Conservation (phyloP, 2,113 vertebrate species). For the Labrus mixtus region DNA sequence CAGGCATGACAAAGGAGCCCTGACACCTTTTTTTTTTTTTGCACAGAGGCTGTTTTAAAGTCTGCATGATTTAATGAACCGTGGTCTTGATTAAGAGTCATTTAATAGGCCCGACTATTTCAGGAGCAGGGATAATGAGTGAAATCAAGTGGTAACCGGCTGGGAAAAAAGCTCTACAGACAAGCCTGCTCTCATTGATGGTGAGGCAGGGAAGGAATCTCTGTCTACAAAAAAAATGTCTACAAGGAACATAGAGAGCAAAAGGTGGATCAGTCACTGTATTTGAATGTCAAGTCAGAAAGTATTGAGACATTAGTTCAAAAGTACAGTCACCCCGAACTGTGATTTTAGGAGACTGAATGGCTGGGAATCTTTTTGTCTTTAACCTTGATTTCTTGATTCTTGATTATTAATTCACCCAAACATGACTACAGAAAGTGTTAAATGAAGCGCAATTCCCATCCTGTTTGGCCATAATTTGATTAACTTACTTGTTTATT, state of each 20-base stretch:
- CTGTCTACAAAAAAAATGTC: not conserved
- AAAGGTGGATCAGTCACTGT: not conserved
- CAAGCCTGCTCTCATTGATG: conserved; percentile 20
- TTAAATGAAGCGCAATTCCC: no score
- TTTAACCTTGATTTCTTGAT: not conserved
- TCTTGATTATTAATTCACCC: not conserved
- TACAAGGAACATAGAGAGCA: not conserved
- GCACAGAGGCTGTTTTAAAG: conserved; percentile 45
- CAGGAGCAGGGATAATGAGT: conserved; percentile 75
- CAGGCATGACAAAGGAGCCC: conserved; percentile 30
- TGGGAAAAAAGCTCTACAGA: conserved; percentile 62
- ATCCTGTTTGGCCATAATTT: no score
- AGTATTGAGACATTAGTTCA: not conserved
- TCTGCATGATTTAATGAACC: conserved; percentile 70
- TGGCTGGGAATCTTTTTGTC: not conserved
- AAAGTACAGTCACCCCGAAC: not conserved
- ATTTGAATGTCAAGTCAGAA: not conserved
- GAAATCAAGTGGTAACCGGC: conserved; percentile 69
- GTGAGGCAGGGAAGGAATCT: not conserved
- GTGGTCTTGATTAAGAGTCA: conserved; percentile 73
- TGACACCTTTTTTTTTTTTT: conserved; percentile 33
- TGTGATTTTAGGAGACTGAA: not conserved
- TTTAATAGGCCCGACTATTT: conserved; percentile 77
- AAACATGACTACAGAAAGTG: not conserved
- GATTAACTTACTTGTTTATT: not conserved